Evolutionary conservation across 2,888 invertebrate species (phyloP), one percentile per base, ranked within the genome.

Genomic region (Coenonympha glycerion): DNA sequence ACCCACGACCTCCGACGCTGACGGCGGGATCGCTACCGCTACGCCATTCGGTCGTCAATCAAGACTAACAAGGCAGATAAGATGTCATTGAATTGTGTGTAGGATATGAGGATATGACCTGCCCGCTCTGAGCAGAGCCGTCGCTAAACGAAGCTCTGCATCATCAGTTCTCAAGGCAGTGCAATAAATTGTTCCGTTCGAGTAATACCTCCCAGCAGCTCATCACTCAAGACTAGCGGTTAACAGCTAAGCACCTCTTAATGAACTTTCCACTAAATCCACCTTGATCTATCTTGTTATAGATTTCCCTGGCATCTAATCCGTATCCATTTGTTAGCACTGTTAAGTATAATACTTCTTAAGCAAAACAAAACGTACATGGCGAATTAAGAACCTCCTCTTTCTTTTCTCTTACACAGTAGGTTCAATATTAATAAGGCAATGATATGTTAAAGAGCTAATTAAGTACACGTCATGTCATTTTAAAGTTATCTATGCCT

Each of bases 171-270:
- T 24, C 16, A 45, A 34, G 45, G 24, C 45, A 5, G 33, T 45
- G 45, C 45, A 45, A 45, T 45, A 45, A 45, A 45, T 45, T 45
- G 33, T 6, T 34, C 34, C 24, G 24, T 24, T 11, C n/a, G 19
- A 13, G 6, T 42, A 42, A 42, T 44, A 33, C 44, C 44, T 24
- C 44, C 22, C 33, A 30, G 22, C 31, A 44, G n/a, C 39, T 24
- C 34, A 48, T 42, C 49, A 42, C 30, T 49, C 49, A 49, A 41
- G 49, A 36, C 42, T 31, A 47, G 41, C 19, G 28, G 42, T 42
- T 34, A 49, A 28, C 42, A 21, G 34, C 36, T 49, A 34, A 45
- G 45, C 34, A 34, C 45, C 16, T 45, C 34, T 44, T 45, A 45
- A 45, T 45, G 45, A 45, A 34, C 22, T 45, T 18, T 24, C 45